These are phyloP conservation scores for Ceramica pisi DNA, from an alignment of 2,888 invertebrate species.

Conservation along the genomic window DNA sequence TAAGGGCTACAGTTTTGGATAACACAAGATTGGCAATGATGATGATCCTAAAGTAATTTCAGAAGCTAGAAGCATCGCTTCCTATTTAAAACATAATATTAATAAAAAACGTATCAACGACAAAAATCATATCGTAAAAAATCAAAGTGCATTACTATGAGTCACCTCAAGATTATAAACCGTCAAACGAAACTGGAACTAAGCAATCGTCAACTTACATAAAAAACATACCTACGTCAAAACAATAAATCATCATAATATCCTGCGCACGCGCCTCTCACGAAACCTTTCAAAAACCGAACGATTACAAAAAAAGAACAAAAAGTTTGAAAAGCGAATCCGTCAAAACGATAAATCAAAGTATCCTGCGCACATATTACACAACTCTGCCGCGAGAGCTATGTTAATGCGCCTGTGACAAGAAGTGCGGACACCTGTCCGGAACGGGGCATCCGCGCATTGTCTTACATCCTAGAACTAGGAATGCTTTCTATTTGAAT, in stretches of 20 bases:
- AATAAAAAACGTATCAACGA: too few relatives aligned
- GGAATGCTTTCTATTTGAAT: constrained; percentile 67
- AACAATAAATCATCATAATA: constrained; percentile 22
- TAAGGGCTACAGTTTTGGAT: not conserved
- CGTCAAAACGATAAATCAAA: constrained; percentile 69
- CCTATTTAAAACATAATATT: too few relatives aligned
- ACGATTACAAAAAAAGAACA: constrained; percentile 10
- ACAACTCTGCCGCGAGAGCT: constrained; percentile 66
- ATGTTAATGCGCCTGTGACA: constrained; percentile 71
- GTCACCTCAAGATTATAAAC: too few relatives aligned
- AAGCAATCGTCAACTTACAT: not conserved
- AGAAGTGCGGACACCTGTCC: constrained; percentile 82
- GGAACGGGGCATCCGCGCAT: constrained; percentile 88
- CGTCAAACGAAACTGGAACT: not conserved
- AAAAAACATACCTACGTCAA: constrained; percentile 8
- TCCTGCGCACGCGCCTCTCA: constrained; percentile 10
- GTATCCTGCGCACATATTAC: constrained; percentile 65
- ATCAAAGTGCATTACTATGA: not conserved
- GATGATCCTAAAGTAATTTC: not conserved
- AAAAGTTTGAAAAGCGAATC: constrained; percentile 39
- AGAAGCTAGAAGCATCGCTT: too few relatives aligned
- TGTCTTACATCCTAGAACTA: constrained; percentile 82
- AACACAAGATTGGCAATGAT: not conserved
- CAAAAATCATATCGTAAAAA: not conserved
- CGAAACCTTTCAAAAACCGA: constrained; percentile 5